Base-by-base conservation (phyloP, 2,888 invertebrate species). In the Malthinus seriepunctatus region DNA sequence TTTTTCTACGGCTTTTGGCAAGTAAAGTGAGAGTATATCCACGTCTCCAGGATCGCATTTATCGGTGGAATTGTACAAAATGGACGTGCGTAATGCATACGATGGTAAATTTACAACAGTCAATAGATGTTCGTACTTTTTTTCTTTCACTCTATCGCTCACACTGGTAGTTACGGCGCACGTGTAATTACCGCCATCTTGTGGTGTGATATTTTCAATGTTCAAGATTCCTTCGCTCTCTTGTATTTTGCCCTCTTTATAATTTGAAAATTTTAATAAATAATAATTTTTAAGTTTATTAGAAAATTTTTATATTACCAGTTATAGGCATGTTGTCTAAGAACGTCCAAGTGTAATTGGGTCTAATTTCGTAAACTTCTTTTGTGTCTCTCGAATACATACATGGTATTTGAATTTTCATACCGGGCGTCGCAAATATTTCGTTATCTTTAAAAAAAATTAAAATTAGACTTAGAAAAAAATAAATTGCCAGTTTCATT, bases 131-230 rank as follows among this genome's bases (percentile, higher is more conserved):
- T 64, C 62, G 50, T 67, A 71, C 34, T 65, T 62, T 8, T 59
- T 64, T 10, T 56, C 44, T 6, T 9, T 46, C 6, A 64, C 47
- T 15, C 62, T 62, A 9, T 64, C 58, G 7, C 53, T 68, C 38
- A 44, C 56, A 12, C 51, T 63, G 10, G 56, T 56, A 38, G 48
- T 67, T 51, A 70, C 66, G 0, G 67, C 69, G 58, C 79, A 79
- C 3, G 76, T 76, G 59, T 79, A 79, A 60, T 78, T 78, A 4
- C 78, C 77, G 11, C 71, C 68, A 49, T 77, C 73, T 63, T 76
- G 73, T 9, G 74, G 67, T 23, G 73, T 66, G 4, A 75, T 67
- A 38, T 73, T 69, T n/a, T 72, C 71, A 23, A 79, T 68, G 1
- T 67, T 61, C 38, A 78, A 61, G 10, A 66, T 64, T 8, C 73